phyloP scores from a whole-genome alignment of 2,888 invertebrate genomes.

The Drosophila niveifrons region DNA sequence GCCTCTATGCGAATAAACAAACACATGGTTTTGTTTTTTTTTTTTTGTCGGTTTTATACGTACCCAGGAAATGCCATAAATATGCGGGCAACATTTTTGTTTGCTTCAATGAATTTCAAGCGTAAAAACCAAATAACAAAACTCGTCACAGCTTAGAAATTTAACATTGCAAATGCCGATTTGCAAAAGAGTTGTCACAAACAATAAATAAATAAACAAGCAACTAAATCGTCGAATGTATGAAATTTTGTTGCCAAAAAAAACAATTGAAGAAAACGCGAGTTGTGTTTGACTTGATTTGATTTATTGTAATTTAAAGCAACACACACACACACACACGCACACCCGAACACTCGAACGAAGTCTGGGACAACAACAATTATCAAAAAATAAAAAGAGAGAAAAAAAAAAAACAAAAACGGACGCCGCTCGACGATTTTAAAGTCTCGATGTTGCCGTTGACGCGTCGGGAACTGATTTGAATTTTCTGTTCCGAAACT shows the following conservation, averaged over 20 bases:
- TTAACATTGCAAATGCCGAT: conserved; percentile 37
- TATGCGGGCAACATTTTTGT: conserved; percentile 42
- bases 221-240: conserved; percentile 6
- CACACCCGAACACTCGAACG: neutral
- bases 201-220: neutral
- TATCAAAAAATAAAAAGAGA: neutral
- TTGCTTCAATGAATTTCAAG: conserved; percentile 18
- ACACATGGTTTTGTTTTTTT: too few relatives aligned
- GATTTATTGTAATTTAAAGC: conserved; percentile 47
- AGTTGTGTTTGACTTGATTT: conserved; percentile 32
- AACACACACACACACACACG: conserved; percentile 11
- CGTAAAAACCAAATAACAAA: neutral
- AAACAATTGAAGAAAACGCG: conserved; percentile 16
- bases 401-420: conserved; percentile 19
- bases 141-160: conserved; percentile 16
- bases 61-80: conserved; percentile 39
- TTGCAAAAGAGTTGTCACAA: neutral
- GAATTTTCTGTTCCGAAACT: conserved; percentile 50
- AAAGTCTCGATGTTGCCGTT: conserved; percentile 50
- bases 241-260: conserved; percentile 11
- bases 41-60: conserved; percentile 9
- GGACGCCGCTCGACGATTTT: conserved; percentile 50
- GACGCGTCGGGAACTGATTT: conserved; percentile 76
- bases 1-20: neutral
- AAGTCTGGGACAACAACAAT: conserved; percentile 7